phyloP scores from a whole-genome alignment of 2,888 invertebrate genomes.

The Tupiocoris notatus region DNA sequence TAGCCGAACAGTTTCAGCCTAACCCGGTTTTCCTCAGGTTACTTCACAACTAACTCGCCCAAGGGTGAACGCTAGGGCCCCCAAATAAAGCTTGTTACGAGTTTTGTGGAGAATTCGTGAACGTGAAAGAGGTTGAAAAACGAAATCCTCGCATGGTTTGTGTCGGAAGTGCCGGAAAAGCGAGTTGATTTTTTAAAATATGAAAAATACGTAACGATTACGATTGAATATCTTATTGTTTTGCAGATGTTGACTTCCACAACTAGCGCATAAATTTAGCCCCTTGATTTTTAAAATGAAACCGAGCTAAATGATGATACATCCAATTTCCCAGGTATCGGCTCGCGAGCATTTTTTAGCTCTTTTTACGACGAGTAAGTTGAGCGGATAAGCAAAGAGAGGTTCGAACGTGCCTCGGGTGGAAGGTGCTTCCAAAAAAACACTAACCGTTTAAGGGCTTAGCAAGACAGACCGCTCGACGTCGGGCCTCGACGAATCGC shows the following conservation, averaged over 20 bases:
- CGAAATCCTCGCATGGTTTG: too few relatives aligned
- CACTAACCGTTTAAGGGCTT: background rate
- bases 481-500: constrained; percentile 5
- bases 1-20: background rate
- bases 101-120: background rate
- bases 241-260: too few relatives aligned
- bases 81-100: background rate
- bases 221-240: too few relatives aligned
- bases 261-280: too few relatives aligned
- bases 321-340: too few relatives aligned
- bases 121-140: background rate
- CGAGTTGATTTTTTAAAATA: too few relatives aligned
- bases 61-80: background rate
- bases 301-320: too few relatives aligned
- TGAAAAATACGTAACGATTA: too few relatives aligned
- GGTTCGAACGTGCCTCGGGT: constrained; percentile 14
- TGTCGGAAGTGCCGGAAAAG: too few relatives aligned
- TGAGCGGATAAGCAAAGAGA: background rate
- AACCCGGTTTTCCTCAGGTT: background rate
- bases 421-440: constrained; percentile 5
- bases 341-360: too few relatives aligned
- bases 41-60: background rate
- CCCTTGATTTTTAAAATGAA: too few relatives aligned
- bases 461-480: background rate
- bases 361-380: background rate